These are phyloP conservation scores for Xestia c-nigrum DNA, from an alignment of 2,888 invertebrate species.

Conservation along the genomic window DNA sequence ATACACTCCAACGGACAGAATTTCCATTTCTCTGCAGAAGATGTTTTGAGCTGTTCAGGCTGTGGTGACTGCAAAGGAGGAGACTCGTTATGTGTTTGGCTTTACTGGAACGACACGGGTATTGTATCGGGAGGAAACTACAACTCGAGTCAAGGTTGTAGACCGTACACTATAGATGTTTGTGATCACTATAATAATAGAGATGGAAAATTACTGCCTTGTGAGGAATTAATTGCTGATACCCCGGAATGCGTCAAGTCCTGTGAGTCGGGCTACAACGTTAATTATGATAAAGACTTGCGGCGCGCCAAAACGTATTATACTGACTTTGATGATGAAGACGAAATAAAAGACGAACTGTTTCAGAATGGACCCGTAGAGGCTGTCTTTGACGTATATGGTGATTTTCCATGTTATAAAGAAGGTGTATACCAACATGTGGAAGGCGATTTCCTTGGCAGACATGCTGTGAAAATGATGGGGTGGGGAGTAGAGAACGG, in stretches of 20 bases:
- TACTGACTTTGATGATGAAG: neutral
- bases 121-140: conserved; percentile 13
- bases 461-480: conserved; percentile 21
- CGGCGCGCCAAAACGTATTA: conserved; percentile 5
- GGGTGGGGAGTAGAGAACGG: conserved; percentile 27
- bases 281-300: conserved; percentile 17
- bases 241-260: conserved; percentile 7
- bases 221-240: accelerated
- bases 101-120: conserved; percentile 14
- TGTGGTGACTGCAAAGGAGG: neutral
- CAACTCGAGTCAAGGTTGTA: conserved; percentile 13
- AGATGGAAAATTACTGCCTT: neutral
- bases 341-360: conserved; percentile 22
- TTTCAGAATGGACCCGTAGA: conserved; percentile 19
- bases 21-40: conserved; percentile 26
- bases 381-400: neutral
- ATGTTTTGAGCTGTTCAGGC: neutral
- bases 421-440: neutral
- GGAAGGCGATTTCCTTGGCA: accelerated
- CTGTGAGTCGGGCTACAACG: neutral
- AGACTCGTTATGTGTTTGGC: accelerated
- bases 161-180: conserved; percentile 8
- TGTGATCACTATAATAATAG: neutral
- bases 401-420: neutral
- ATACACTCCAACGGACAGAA: conserved; percentile 21